Base-by-base conservation (phyloP, 2,888 invertebrate genomes). In the Beris chalybata region DNA sequence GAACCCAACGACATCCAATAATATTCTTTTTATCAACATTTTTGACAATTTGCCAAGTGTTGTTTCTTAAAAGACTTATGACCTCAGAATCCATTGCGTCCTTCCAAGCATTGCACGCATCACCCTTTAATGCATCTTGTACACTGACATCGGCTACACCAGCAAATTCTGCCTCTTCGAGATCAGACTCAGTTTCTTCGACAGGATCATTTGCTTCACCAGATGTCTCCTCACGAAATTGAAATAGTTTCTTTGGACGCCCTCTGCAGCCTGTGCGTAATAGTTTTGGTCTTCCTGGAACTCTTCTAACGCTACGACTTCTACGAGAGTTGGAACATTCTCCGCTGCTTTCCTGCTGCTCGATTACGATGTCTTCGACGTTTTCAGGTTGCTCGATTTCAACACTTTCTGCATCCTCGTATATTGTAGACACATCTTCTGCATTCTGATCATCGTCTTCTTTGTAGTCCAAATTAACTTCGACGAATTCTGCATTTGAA, bases 1-100 rank as follows among this genome's bases (percentile, higher is more conserved):
- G 52, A 13, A 70, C 57, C 55, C 58, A 70, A n/a, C 69, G 67
- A 48, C 67, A 70, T n/a, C 70, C 68, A 63, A 71, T 44, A 13
- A 67, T 22, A 44, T 67, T 61, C 13, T 55, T 5, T 9, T 43
- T 5, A 15, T 22, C 44, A 11, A 29, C 12, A 3, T 32, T 30
- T 22, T 64, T 63, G 29, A 68, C 29, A 30, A 71, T 56, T 1
- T 67, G 15, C 61, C 66, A 70, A 22, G 69, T 70, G n/a, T 69
- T 43, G 45, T 71, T 66, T 56, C 70, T 68, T 2, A 69, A 13
- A 4, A 69, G 45, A 59, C 66, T 67, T 11, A 50, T 55, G 7
- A 69, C 29, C 47, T 70, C 67, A 9, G 58, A 63, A 15, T 71
- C 67, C 63, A 69, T 69, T 13, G 70, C 67, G 9, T 66, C 53